Evolutionary conservation across 2,888 invertebrate genomes (phyloP).

Genomic region (Nyleta sp.): DNA sequence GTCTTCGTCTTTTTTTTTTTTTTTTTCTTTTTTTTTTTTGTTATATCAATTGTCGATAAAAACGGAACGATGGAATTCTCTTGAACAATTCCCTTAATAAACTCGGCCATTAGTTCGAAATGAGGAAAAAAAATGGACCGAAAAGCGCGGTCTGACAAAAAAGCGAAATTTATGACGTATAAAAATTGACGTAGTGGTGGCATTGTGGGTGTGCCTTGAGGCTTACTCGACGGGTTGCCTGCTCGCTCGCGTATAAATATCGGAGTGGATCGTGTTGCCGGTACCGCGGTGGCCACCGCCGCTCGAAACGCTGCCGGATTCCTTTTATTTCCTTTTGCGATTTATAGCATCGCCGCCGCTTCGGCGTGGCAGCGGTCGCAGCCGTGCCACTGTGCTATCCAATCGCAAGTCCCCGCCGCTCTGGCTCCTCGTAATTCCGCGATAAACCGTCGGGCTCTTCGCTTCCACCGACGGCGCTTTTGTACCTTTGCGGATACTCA

Average conservation of each 20-base stretch:
- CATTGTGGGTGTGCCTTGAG: conserved; percentile 64
- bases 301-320: conserved; percentile 57
- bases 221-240: conserved; percentile 61
- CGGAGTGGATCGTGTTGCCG: conserved; percentile 63
- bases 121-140: conserved; percentile 19
- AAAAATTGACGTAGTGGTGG: conserved; percentile 55
- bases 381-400: conserved; percentile 59
- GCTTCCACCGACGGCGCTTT: conserved; percentile 42
- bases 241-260: conserved; percentile 69
- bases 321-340: conserved; percentile 72
- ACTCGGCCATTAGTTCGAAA: conserved; percentile 22
- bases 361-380: conserved; percentile 61
- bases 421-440: conserved; percentile 61
- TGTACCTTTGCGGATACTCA: conserved; percentile 41
- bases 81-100: conserved; percentile 17
- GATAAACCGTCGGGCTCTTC: conserved; percentile 53
- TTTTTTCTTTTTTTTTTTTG: no score
- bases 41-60: no score
- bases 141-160: conserved; percentile 30
- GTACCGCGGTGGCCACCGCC: conserved; percentile 56
- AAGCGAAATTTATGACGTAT: conserved; percentile 56
- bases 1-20: conserved; percentile 59
- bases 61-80: neutral
- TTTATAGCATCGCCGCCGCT: conserved; percentile 70
- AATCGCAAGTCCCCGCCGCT: conserved; percentile 57